Conservation (phyloP, 1,140 invertebrate species). For the Trichonephila clavipes region DNA sequence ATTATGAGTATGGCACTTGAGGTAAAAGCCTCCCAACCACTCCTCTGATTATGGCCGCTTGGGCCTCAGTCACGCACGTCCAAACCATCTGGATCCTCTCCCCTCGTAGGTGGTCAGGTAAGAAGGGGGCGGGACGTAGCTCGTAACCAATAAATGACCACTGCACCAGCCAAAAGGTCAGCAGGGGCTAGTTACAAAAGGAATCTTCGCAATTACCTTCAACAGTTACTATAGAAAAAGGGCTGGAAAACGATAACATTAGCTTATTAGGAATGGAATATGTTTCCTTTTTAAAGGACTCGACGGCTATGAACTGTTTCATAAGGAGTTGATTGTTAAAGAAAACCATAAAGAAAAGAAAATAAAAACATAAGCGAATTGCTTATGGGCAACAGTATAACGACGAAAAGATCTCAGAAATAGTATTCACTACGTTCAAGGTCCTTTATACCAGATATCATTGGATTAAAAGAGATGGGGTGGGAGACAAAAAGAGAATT, state of each 20-base stretch:
- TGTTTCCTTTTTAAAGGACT: conserved; percentile 2
- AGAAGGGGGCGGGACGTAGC: conserved; percentile 64
- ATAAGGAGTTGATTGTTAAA: neutral
- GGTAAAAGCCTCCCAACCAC: conserved; percentile 64
- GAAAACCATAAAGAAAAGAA: neutral
- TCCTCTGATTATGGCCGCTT: conserved; percentile 72
- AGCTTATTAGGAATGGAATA: conserved; percentile 49
- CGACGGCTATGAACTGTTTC: neutral
- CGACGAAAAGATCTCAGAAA: too few species aligned
- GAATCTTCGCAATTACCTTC: conserved; percentile 59
- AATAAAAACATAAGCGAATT: too few species aligned
- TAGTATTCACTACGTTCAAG: too few species aligned
- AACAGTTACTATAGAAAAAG: neutral
- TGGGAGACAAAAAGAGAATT: too few species aligned
- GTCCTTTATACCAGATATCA: too few species aligned
- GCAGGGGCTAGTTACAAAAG: conserved; percentile 74
- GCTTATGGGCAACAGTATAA: too few species aligned
- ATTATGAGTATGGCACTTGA: conserved; percentile 75
- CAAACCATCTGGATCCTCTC: conserved; percentile 53
- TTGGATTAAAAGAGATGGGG: too few species aligned
- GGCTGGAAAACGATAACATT: conserved; percentile 26
- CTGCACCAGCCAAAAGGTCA: conserved; percentile 66
- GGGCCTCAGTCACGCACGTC: conserved; percentile 57
- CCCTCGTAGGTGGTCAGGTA: conserved; percentile 58
- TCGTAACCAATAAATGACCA: conserved; percentile 76